Evolutionary conservation across 1,140 invertebrate species (phyloP).

Genomic region (Odontomachus brunneus): DNA sequence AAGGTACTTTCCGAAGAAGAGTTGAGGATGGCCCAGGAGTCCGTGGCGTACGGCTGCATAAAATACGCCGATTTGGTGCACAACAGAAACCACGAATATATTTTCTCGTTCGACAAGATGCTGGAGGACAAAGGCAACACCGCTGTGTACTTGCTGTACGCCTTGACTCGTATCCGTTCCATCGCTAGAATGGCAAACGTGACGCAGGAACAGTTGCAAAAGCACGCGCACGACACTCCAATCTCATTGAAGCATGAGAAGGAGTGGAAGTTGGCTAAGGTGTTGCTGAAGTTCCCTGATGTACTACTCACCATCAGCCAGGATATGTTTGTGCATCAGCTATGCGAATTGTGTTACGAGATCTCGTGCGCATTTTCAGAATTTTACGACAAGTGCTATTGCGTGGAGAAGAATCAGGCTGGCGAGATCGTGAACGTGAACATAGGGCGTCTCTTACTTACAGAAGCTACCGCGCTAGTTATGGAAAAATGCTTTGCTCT

Average conservation of each 20-base stretch:
- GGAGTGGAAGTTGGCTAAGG: slow-evolving; percentile 98
- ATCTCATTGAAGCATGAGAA: slow-evolving; percentile 94
- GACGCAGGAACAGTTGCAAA: slow-evolving; percentile 86
- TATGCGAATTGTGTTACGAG: slow-evolving; percentile 99
- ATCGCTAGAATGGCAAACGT: slow-evolving; percentile 94
- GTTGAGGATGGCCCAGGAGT: slow-evolving; percentile 93
- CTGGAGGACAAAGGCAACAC: slow-evolving; percentile 99
- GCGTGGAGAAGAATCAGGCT: slow-evolving; percentile 95
- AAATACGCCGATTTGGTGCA: slow-evolving; percentile 99
- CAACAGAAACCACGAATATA: slow-evolving; percentile 97
- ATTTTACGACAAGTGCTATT: slow-evolving; percentile 99
- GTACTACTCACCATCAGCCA: slow-evolving; percentile 93
- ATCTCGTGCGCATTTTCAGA: slow-evolving; percentile 96
- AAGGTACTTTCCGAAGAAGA: slow-evolving; percentile 94
- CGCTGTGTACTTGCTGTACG: slow-evolving; percentile 98
- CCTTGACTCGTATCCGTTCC: slow-evolving; percentile 96
- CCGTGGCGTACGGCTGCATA: slow-evolving; percentile 99
- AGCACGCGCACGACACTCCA: slow-evolving; percentile 85
- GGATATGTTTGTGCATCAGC: slow-evolving; percentile 94
- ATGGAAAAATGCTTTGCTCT: slow-evolving; percentile 95
- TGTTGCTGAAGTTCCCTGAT: slow-evolving; percentile 94
- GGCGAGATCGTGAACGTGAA: slow-evolving; percentile 94
- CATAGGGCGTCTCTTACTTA: slow-evolving; percentile 94
- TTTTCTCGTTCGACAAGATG: slow-evolving; percentile 99
- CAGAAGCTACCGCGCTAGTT: slow-evolving; percentile 96